Conservation (phyloP, 2,888 invertebrate genomes). For the Hirtodrosophila cameraria region DNA sequence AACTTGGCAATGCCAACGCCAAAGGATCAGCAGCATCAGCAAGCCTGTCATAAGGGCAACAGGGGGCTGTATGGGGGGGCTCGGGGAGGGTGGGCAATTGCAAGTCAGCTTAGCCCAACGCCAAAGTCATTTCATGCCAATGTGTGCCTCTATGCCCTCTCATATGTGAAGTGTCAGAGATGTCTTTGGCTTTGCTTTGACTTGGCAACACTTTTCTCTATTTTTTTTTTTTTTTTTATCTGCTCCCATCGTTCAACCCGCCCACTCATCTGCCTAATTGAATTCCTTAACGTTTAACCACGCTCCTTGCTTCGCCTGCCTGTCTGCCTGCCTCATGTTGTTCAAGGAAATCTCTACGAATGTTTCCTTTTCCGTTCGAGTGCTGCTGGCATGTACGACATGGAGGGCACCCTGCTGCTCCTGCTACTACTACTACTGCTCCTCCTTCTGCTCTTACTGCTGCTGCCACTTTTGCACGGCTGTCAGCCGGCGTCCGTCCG, state of each 20-base stretch:
- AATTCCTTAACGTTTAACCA: constrained; percentile 68
- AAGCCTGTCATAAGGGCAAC: neutral
- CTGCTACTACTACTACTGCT: constrained; percentile 15
- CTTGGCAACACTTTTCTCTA: constrained; percentile 75
- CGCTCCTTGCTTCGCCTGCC: neutral
- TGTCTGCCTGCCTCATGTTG: constrained; percentile 23
- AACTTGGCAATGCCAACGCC: constrained; percentile 52
- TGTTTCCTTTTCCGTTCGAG: constrained; percentile 73
- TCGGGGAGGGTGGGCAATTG: constrained; percentile 18
- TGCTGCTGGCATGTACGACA: constrained; percentile 64
- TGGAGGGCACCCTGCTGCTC: constrained; percentile 38
- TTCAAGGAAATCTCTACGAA: constrained; percentile 70
- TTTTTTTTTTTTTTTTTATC: too few species aligned
- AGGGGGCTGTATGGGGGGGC: neutral
- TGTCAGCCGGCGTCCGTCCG: constrained; percentile 53
- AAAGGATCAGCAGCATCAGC: constrained; percentile 71
- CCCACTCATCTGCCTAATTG: constrained; percentile 76
- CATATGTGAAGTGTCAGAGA: constrained; percentile 75
- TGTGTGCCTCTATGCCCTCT: constrained; percentile 30
- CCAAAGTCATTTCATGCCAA: constrained; percentile 61
- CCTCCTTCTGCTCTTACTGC: constrained; percentile 17
- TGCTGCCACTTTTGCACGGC: constrained; percentile 63
- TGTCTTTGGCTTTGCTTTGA: constrained; percentile 62
- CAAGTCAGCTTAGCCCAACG: constrained; percentile 54
- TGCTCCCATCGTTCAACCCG: constrained; percentile 47